Percentiles rank a stretch among this genome's conserved stretches.
phyloP scores from a whole-genome alignment of 2,888 invertebrate species.

The Lathronympha strigana region DNA sequence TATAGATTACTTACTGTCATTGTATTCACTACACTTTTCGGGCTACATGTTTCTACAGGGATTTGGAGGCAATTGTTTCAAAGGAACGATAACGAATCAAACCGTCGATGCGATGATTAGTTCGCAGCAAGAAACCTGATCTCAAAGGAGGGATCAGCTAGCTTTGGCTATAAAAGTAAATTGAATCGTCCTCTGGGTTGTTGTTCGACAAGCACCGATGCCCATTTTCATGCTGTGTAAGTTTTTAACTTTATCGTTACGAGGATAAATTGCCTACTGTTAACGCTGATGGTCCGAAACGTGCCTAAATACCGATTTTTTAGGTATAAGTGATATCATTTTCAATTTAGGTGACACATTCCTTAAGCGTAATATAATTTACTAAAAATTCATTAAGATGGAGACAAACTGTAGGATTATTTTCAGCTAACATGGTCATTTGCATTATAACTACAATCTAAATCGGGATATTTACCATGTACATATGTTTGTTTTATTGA shows the following conservation, averaged over 20 bases:
- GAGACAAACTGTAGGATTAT: too few species aligned
- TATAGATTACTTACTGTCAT: slow-evolving; percentile 2
- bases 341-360: too few species aligned
- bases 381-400: too few species aligned
- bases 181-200: slow-evolving; percentile 78
- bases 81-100: slow-evolving; percentile 67
- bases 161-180: slow-evolving; percentile 78
- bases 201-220: slow-evolving; percentile 66
- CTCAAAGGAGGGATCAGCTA: slow-evolving; percentile 70
- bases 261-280: slow-evolving; percentile 22
- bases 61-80: slow-evolving; percentile 62
- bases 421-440: too few species aligned
- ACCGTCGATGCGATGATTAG: slow-evolving; percentile 73
- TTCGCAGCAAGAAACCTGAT: slow-evolving; percentile 67
- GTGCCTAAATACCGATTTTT: too few species aligned
- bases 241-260: slow-evolving; percentile 66
- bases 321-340: too few species aligned
- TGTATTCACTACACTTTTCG: background rate
- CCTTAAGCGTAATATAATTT: too few species aligned
- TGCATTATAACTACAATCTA: too few species aligned
- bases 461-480: too few species aligned
- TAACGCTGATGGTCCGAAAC: too few species aligned
- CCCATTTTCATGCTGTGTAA: slow-evolving; percentile 56
- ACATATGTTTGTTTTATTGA: too few species aligned
- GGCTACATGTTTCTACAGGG: slow-evolving; percentile 51